Conservation (phyloP, 2,797 vertebrate genomes). For the Manis javanica region DNA sequence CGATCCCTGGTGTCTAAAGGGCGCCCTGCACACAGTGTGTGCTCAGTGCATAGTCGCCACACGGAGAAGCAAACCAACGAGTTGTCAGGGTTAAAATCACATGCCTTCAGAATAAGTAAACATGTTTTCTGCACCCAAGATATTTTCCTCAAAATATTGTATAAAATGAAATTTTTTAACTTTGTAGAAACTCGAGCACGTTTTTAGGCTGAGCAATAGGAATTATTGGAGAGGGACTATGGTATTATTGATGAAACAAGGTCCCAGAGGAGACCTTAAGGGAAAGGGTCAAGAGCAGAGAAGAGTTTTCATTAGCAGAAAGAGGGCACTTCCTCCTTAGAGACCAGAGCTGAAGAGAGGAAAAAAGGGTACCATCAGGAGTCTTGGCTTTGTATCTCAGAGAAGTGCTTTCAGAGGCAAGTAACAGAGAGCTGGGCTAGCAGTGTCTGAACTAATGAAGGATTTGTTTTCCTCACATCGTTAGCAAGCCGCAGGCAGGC, state of each 20-base stretch:
- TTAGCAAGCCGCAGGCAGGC: background rate
- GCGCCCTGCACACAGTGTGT: background rate
- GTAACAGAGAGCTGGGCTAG: background rate
- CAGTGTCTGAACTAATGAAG: background rate
- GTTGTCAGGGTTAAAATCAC: background rate
- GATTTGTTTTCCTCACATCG: background rate
- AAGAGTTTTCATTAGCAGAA: constrained; percentile 40
- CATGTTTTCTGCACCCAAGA: background rate
- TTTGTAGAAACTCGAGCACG: background rate
- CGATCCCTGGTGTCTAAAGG: background rate
- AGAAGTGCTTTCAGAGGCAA: constrained; percentile 7
- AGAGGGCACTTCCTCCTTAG: background rate
- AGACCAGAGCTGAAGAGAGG: background rate
- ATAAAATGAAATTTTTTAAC: background rate
- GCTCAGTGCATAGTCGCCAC: background rate
- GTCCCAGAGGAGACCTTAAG: constrained; percentile 25
- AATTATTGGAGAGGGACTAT: constrained; percentile 9
- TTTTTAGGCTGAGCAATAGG: background rate
- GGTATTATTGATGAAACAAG: constrained; percentile 2
- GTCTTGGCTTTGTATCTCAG: background rate
- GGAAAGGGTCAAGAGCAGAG: constrained; percentile 39
- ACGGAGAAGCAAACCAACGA: background rate
- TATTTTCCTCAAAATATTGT: background rate
- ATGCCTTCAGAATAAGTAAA: background rate
- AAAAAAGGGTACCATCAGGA: background rate